Base-by-base conservation (phyloP, 2,797 vertebrate species). In the Crenuchus spilurus region DNA sequence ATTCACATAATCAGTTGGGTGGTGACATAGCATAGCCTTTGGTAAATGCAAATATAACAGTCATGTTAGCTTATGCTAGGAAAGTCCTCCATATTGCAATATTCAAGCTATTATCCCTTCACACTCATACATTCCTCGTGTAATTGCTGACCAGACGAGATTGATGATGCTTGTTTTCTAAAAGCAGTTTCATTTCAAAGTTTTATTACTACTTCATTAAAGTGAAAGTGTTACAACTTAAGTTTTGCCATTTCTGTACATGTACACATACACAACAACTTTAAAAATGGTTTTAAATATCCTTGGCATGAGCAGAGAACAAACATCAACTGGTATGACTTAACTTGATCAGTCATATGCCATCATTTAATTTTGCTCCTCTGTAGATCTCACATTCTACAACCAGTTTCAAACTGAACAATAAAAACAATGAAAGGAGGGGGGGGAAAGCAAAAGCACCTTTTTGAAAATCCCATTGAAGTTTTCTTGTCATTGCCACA, bases 1-100 rank as follows among this genome's bases (percentile, higher is more conserved):
- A 66, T n/a, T 33, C 55, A 67, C 10, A 68, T 26, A 30, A 31
- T 52, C 30, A n/a, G 2, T 57, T 49, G 28, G 48, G 20, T 51
- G 1, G 16, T 48, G 55, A 57, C 33, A 31, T 52, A 58, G 24
- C 6, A 54, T 18, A 72, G 48, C 57, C 80, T 82, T 82, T 82
- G 80, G 80, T 79, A 54, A 26, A 16, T 69, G 68, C 46, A 58
- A 60, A 58, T 72, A 22, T 79, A 82, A 82, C 80, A 82, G 80
- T 82, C 77, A 18, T 72, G 72, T 76, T 77, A 46, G 62, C 68
- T 42, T 51, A 37, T 57, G 63, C 72, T 74, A 48, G 39, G 66
- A 76, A 65, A 61, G 18, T 4, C 6, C 44, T 35, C 16, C n/a
- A 8, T 10, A 10, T 37, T 42, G 9, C 52, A 49, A 55, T 13